Evolutionary conservation across 2,113 vertebrate species (phyloP).

Genomic region (Delphinus delphis): DNA sequence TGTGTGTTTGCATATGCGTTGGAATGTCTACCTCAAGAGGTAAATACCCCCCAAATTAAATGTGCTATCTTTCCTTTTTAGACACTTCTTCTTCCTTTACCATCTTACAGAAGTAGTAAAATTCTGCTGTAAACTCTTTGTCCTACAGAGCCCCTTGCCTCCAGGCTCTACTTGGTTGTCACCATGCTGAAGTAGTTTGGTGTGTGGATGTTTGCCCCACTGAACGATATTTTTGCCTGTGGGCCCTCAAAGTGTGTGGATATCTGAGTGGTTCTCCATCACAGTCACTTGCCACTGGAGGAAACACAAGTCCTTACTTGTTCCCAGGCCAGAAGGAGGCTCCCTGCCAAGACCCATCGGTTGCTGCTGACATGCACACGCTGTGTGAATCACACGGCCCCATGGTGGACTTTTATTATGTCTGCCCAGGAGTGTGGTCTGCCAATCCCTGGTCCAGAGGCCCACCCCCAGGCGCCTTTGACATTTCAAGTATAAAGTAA

Average conservation of each 20-base stretch:
- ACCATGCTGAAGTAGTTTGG: accelerated
- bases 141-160: background rate
- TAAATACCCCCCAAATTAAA: background rate
- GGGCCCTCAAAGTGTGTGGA: background rate
- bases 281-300: background rate
- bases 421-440: background rate
- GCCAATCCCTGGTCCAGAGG: background rate
- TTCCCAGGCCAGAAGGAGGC: conserved; percentile 64
- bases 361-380: conserved; percentile 55
- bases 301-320: conserved; percentile 50
- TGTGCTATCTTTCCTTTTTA: background rate
- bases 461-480: background rate
- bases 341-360: conserved; percentile 60
- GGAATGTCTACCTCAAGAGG: background rate
- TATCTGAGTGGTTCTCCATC: background rate
- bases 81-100: too few species aligned
- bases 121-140: background rate
- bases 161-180: background rate
- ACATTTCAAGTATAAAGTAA: conserved; percentile 61
- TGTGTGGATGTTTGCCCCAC: background rate
- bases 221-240: accelerated
- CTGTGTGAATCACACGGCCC: conserved; percentile 69
- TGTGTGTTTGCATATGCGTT: background rate
- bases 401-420: conserved; percentile 41
- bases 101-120: background rate